These are phyloP conservation scores for Malurus leucopterus DNA, from an alignment of 2,797 vertebrate species.

Conservation along the genomic window DNA sequence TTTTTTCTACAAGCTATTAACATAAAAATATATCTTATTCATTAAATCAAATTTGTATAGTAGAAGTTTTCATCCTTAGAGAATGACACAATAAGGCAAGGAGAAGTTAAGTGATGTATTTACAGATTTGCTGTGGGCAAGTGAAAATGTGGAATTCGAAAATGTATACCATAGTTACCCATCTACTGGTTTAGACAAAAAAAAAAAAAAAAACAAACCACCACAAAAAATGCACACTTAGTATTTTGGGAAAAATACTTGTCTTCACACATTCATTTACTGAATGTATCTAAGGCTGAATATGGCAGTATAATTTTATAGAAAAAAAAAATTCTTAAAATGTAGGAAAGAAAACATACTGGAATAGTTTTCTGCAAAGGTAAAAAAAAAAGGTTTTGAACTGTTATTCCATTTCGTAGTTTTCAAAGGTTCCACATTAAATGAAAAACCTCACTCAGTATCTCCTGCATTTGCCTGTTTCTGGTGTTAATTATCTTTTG, in stretches of 20 bases:
- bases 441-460: conserved; percentile 75
- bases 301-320: conserved; percentile 16
- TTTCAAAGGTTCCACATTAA: conserved; percentile 77
- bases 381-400: conserved; percentile 34
- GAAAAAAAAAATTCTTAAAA: conserved; percentile 2
- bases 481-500: conserved; percentile 98
- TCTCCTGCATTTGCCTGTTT: conserved; percentile 78
- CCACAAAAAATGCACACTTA: neutral
- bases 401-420: conserved; percentile 62
- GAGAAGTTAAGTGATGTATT: neutral
- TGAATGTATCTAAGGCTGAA: neutral
- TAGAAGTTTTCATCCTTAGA: neutral
- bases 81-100: neutral
- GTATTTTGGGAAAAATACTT: conserved; percentile 7
- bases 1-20: neutral
- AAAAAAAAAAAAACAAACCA: rapidly evolving
- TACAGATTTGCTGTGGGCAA: neutral
- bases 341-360: neutral
- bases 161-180: neutral
- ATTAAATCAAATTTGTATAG: neutral
- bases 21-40: neutral
- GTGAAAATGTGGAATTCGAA: neutral
- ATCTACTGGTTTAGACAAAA: neutral
- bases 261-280: neutral
- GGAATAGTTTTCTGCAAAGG: conserved; percentile 19